Percentiles rank a stretch among this genome's conserved stretches.
These are phyloP conservation scores for Drosophila pallidifrons DNA, from an alignment of 1,140 invertebrate species.

Conservation along the genomic window DNA sequence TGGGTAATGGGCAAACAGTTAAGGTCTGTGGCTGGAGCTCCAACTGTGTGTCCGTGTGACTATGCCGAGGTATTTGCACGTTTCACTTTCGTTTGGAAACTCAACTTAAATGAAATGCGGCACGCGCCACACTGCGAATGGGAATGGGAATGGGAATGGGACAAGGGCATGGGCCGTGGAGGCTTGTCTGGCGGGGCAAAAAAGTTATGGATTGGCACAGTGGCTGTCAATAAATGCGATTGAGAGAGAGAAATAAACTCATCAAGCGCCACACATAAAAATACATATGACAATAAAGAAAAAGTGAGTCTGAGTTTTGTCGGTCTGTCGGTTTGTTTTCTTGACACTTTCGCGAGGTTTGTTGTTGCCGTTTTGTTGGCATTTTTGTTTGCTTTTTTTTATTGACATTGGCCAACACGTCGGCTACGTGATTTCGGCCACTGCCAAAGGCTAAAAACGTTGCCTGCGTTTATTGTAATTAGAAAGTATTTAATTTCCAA, in stretches of 20 bases:
- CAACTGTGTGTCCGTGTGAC: neutral
- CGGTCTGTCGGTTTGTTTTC: slow-evolving; percentile 49
- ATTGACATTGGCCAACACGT: slow-evolving; percentile 68
- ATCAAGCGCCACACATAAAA: slow-evolving; percentile 68
- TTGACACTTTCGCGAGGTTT: slow-evolving; percentile 74
- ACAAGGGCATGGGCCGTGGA: neutral
- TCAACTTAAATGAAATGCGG: slow-evolving; percentile 30
- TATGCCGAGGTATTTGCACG: slow-evolving; percentile 68
- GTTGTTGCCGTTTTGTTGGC: slow-evolving; percentile 14
- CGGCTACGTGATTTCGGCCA: slow-evolving; percentile 74
- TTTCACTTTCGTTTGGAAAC: slow-evolving; percentile 68
- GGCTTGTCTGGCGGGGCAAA: neutral
- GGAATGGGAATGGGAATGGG: neutral
- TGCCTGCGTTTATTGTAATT: slow-evolving; percentile 81
- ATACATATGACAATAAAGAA: slow-evolving; percentile 63
- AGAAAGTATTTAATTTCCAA: slow-evolving; percentile 83
- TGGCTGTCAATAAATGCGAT: slow-evolving; percentile 40
- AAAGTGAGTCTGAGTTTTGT: slow-evolving; percentile 65
- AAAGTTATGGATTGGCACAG: slow-evolving; percentile 36
- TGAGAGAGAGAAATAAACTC: slow-evolving; percentile 62
- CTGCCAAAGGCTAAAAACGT: slow-evolving; percentile 54
- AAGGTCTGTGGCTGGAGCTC: neutral
- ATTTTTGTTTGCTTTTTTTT: slow-evolving; percentile 12
- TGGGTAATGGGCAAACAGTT: slow-evolving; percentile 11
- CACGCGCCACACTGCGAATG: slow-evolving; percentile 38